Percentiles rank a stretch among this genome's conserved stretches.
Evolutionary conservation across 1,140 invertebrate species (phyloP).

Genomic region (Gyrodactylus salaris): DNA sequence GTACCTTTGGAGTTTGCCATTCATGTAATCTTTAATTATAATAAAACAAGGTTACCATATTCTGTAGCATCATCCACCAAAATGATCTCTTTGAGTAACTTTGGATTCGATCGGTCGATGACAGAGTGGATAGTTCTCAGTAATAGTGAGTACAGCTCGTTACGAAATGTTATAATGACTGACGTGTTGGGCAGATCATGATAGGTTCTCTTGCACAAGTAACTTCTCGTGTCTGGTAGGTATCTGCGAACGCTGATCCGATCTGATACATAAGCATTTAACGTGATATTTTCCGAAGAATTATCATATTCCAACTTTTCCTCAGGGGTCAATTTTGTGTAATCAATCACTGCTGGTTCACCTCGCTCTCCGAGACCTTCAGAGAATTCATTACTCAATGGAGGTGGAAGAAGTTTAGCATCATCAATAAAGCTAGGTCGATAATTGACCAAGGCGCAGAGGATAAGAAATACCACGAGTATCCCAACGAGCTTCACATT

Average conservation of each 20-base stretch:
- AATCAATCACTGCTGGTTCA: not conserved
- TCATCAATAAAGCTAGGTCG: too few species aligned
- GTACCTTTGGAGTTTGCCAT: slow-evolving; percentile 8
- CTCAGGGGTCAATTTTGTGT: not conserved
- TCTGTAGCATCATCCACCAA: slow-evolving; percentile 37
- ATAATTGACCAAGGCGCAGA: too few species aligned
- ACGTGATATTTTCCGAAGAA: not conserved
- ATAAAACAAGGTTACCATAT: not conserved
- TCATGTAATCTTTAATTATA: not conserved
- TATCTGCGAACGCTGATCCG: slow-evolving; percentile 4
- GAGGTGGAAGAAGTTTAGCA: too few species aligned
- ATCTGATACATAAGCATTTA: slow-evolving; percentile 3
- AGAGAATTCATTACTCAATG: not conserved
- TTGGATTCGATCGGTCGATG: slow-evolving; percentile 34
- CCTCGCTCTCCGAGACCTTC: not conserved
- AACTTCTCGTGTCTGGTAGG: not conserved
- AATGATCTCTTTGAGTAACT: slow-evolving; percentile 47
- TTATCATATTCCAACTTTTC: slow-evolving; percentile 7
- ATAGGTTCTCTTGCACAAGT: not conserved
- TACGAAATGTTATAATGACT: slow-evolving; percentile 49
- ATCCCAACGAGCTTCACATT: too few species aligned
- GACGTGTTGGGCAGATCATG: slow-evolving; percentile 29
- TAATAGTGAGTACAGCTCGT: slow-evolving; percentile 46
- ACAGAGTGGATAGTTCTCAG: slow-evolving; percentile 48
- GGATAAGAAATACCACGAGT: too few species aligned